Conservation (phyloP, 2,113 vertebrate species). For the Notothenia rossii region DNA sequence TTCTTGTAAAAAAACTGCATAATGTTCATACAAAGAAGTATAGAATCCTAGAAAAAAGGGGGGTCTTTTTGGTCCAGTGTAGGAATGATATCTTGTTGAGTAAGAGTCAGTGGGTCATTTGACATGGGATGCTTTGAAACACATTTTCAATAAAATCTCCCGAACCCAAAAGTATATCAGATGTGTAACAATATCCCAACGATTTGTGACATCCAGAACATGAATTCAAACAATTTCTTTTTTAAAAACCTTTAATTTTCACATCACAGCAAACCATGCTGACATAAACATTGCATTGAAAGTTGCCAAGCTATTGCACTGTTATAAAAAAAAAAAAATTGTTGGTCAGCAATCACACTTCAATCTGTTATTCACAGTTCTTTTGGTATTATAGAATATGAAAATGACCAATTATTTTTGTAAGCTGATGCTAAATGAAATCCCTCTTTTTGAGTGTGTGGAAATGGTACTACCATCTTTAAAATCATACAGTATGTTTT, state of each 20-base stretch:
- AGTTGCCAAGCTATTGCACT: slow-evolving; percentile 75
- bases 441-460: neutral
- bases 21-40: too few relatives aligned
- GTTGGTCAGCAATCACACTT: neutral
- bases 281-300: slow-evolving; percentile 62
- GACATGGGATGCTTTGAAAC: too few relatives aligned
- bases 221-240: too few relatives aligned
- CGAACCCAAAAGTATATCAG: neutral
- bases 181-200: neutral
- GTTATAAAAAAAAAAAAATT: slow-evolving; percentile 27
- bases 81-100: too few relatives aligned
- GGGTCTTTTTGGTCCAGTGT: too few relatives aligned
- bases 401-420: slow-evolving; percentile 31
- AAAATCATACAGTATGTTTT: neutral
- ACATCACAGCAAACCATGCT: slow-evolving; percentile 67
- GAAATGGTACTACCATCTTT: neutral
- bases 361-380: slow-evolving; percentile 47
- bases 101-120: too few relatives aligned
- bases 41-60: too few relatives aligned
- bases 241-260: slow-evolving; percentile 72
- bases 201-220: too few relatives aligned
- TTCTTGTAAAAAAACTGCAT: too few relatives aligned
- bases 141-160: too few relatives aligned
- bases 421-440: neutral
- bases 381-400: slow-evolving; percentile 47